These are phyloP conservation scores for Pilophorus perplexus DNA, from an alignment of 2,888 invertebrate species.

Conservation along the genomic window DNA sequence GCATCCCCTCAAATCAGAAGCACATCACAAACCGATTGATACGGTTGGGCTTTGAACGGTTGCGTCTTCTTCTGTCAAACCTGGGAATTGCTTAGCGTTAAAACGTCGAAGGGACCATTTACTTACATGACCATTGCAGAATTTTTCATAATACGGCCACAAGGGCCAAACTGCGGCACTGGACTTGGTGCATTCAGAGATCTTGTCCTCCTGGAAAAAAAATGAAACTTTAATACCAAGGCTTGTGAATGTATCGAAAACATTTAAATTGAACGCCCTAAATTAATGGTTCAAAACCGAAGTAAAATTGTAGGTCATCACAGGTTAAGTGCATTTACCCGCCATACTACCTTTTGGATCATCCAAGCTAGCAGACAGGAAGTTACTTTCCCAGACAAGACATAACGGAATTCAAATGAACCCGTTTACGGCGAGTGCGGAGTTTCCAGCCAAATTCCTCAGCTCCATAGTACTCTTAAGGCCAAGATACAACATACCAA, in stretches of 20 bases:
- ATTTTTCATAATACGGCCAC: conserved; percentile 95
- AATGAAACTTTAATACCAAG: conserved; percentile 31
- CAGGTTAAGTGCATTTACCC: no score
- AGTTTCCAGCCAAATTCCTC: background rate
- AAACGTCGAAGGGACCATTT: no score
- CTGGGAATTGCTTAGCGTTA: no score
- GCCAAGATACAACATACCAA: no score
- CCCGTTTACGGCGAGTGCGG: background rate
- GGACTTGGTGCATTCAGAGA: conserved; percentile 95
- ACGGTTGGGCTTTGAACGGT: no score
- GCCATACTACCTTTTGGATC: no score
- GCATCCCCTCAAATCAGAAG: background rate
- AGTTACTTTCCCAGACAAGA: background rate
- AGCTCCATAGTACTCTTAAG: background rate
- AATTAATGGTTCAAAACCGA: no score
- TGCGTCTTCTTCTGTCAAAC: background rate
- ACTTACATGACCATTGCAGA: conserved; percentile 96
- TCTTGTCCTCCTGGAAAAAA: conserved; percentile 78
- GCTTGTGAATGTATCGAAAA: background rate
- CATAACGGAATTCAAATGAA: conserved; percentile 12
- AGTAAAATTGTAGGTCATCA: background rate
- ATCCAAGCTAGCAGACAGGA: no score
- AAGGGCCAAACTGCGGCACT: conserved; percentile 96
- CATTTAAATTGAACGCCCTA: no score
- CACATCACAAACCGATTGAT: no score